Evolutionary conservation across 2,888 invertebrate genomes (phyloP).

Genomic region (Cerastis rubricosa): DNA sequence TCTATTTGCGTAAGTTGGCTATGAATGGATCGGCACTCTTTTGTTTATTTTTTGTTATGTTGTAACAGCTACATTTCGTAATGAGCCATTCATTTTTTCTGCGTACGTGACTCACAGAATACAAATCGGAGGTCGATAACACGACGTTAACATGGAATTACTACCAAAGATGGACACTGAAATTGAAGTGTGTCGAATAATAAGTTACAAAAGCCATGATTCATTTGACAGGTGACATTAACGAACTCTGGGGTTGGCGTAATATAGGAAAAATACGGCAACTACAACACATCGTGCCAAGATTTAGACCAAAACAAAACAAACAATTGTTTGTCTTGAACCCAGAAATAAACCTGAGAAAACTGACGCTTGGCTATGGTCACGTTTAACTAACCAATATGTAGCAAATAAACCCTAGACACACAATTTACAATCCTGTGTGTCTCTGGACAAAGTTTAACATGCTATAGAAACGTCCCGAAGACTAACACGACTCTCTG

Average conservation of each 20-base stretch:
- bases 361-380: slow-evolving; percentile 20
- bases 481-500: neutral
- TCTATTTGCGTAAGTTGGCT: neutral
- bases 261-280: neutral
- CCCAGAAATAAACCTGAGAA: slow-evolving; percentile 19
- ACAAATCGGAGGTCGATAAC: neutral
- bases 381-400: slow-evolving; percentile 13
- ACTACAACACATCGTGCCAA: neutral
- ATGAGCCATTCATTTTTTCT: neutral
- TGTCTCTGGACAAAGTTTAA: neutral
- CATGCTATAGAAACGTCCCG: neutral
- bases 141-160: slow-evolving; percentile 21
- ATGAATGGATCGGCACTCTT: neutral
- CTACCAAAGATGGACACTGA: slow-evolving; percentile 34
- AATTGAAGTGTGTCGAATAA: slow-evolving; percentile 28
- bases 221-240: slow-evolving; percentile 11
- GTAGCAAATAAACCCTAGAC: neutral
- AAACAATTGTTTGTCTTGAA: slow-evolving; percentile 31
- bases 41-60: neutral
- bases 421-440: slow-evolving; percentile 6
- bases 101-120: slow-evolving; percentile 19
- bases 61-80: neutral
- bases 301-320: slow-evolving; percentile 24
- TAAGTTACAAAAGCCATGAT: slow-evolving; percentile 7
- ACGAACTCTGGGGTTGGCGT: neutral